Percentiles rank a stretch among this genome's conserved stretches.
Conservation (phyloP, 2,888 invertebrate species). For the Miltochrista miniata region DNA sequence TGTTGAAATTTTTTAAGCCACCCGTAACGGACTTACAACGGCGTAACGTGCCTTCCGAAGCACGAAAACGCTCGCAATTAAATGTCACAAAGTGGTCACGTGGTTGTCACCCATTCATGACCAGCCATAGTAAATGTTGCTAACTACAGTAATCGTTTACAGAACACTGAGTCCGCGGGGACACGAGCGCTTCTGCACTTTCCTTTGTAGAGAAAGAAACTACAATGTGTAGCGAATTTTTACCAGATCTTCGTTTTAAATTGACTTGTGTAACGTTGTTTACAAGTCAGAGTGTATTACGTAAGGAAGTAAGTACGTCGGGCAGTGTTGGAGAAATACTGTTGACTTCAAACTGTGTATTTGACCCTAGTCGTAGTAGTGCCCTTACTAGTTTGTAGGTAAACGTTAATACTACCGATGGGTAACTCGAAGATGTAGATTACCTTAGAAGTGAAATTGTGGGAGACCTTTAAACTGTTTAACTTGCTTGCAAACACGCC, state of each 20-base stretch:
- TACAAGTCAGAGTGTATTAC: constrained; percentile 23
- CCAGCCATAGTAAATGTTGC: too few species aligned
- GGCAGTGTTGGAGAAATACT: constrained; percentile 38
- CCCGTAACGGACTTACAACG: too few species aligned
- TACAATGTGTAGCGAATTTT: constrained; percentile 17
- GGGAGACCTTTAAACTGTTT: not conserved
- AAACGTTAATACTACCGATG: constrained; percentile 9
- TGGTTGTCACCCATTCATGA: too few species aligned
- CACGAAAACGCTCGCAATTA: too few species aligned
- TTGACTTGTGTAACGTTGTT: constrained; percentile 28
- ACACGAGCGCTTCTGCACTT: too few species aligned
- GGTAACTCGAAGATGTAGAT: not conserved
- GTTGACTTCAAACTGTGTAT: constrained; percentile 37
- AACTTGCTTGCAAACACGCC: too few species aligned
- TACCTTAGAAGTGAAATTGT: not conserved
- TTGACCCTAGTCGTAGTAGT: constrained; percentile 39
- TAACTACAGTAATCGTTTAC: too few species aligned
- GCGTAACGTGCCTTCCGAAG: too few species aligned
- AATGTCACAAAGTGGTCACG: too few species aligned
- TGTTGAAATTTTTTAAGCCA: too few species aligned
- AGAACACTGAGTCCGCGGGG: too few species aligned
- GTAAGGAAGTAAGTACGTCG: constrained; percentile 21
- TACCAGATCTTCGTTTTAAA: constrained; percentile 18
- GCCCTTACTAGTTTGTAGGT: constrained; percentile 10
- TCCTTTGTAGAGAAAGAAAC: constrained; percentile 16